Evolutionary conservation across 2,888 invertebrate genomes (phyloP).

Genomic region (Hemistola chrysoprasaria): DNA sequence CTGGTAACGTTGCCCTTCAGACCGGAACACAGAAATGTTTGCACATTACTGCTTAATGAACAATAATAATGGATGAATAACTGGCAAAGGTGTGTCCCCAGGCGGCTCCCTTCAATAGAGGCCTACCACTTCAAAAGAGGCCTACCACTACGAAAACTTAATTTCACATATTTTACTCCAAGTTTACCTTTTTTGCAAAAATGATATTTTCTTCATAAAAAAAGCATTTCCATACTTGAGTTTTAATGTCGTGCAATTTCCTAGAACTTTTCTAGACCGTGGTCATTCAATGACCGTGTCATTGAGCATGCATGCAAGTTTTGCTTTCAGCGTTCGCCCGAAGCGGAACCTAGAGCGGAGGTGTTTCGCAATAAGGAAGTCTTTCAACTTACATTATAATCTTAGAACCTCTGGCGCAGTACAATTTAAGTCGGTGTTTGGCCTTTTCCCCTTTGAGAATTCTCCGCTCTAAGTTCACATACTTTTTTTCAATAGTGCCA

Average conservation of each 20-base stretch:
- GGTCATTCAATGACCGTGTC: conserved; percentile 36
- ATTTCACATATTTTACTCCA: no score
- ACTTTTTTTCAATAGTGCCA: conserved; percentile 17
- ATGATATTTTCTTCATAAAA: no score
- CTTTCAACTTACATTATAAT: conserved; percentile 40
- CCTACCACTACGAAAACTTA: no score
- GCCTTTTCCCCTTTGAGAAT: conserved; percentile 27
- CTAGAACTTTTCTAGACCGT: conserved; percentile 10
- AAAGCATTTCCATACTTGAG: conserved; percentile 1
- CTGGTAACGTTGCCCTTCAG: no score
- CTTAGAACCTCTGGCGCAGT: conserved; percentile 25
- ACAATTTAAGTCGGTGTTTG: conserved; percentile 31
- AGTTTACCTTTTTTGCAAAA: no score
- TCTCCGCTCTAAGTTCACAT: conserved; percentile 23
- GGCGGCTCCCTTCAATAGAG: no score
- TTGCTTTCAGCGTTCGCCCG: conserved; percentile 37
- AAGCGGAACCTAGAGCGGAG: conserved; percentile 32
- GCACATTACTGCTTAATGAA: no score
- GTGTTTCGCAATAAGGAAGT: conserved; percentile 30
- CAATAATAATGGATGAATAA: no score
- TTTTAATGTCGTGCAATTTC: conserved; percentile 5
- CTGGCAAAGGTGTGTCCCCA: no score
- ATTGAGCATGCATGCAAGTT: conserved; percentile 33
- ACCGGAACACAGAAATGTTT: no score
- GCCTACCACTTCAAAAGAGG: no score